These are phyloP conservation scores for Trogon surrucura DNA, from an alignment of 2,113 vertebrate species.

Conservation along the genomic window DNA sequence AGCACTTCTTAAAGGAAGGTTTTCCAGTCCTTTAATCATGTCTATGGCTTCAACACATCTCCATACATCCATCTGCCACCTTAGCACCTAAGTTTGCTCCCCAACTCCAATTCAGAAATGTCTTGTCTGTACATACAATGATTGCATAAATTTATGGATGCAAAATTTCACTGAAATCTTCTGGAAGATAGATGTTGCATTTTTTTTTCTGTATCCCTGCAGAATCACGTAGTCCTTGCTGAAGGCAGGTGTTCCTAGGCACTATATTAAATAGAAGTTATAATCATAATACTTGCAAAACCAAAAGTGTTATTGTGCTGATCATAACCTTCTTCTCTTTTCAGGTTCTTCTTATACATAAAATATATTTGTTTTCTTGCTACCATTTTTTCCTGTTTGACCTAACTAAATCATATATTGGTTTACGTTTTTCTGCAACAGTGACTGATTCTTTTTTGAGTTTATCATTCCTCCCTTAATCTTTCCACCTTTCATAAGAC, in stretches of 20 bases:
- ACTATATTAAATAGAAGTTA: background rate
- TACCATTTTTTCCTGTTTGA: background rate
- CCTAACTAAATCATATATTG: background rate
- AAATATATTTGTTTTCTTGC: background rate
- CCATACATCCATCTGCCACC: background rate
- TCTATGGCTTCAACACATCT: background rate
- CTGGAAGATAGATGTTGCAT: background rate
- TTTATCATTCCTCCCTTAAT: background rate
- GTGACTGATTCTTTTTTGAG: background rate
- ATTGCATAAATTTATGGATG: background rate
- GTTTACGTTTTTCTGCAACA: background rate
- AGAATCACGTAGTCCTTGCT: background rate
- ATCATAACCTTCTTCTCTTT: background rate
- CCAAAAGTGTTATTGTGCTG: background rate
- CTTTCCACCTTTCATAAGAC: background rate
- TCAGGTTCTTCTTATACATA: background rate
- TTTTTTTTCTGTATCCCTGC: background rate
- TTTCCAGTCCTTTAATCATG: background rate
- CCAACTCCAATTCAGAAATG: background rate
- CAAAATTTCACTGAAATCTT: background rate
- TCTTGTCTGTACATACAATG: background rate
- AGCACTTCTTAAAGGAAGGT: background rate
- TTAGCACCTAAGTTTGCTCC: background rate
- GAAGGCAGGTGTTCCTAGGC: background rate
- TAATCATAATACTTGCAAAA: background rate